These are phyloP conservation scores for Chiloscyllium plagiosum DNA, from an alignment of 2,113 vertebrate genomes.

Conservation along the genomic window DNA sequence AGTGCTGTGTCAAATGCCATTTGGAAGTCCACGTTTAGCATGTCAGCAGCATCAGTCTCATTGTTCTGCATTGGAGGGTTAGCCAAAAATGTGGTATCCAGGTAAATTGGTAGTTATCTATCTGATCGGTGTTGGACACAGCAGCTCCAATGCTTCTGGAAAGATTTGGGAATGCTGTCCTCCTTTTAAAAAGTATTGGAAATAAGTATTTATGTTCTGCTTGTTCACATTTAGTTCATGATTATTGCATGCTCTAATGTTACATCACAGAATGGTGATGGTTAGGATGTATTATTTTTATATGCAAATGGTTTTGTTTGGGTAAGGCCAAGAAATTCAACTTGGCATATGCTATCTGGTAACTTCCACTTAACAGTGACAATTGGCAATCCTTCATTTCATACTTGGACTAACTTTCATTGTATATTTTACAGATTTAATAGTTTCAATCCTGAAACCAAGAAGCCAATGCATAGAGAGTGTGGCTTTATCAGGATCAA, in stretches of 20 bases:
- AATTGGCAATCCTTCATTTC: not conserved
- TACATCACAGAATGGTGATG: not conserved
- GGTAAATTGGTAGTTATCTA: too few species aligned
- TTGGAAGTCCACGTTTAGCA: too few species aligned
- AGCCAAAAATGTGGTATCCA: too few species aligned
- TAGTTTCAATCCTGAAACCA: slow-evolving; percentile 76
- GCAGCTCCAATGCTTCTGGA: too few species aligned
- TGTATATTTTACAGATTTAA: slow-evolving; percentile 67
- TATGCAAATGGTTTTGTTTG: not conserved
- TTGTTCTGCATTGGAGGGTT: too few species aligned
- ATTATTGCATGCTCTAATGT: not conserved
- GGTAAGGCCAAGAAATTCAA: not conserved
- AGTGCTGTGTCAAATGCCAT: too few species aligned
- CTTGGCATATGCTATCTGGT: not conserved
- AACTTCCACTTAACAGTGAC: not conserved
- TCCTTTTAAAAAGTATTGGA: not conserved
- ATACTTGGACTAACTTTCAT: not conserved
- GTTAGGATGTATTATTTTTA: not conserved
- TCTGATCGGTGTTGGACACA: too few species aligned
- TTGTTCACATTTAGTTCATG: not conserved
- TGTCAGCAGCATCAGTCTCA: too few species aligned
- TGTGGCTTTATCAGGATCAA: slow-evolving; percentile 87
- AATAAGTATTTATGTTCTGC: not conserved
- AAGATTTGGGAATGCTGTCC: too few species aligned
- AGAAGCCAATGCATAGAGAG: slow-evolving; percentile 84